Conservation (phyloP, 2,113 vertebrate species). For the Protobothrops flavoviridis region DNA sequence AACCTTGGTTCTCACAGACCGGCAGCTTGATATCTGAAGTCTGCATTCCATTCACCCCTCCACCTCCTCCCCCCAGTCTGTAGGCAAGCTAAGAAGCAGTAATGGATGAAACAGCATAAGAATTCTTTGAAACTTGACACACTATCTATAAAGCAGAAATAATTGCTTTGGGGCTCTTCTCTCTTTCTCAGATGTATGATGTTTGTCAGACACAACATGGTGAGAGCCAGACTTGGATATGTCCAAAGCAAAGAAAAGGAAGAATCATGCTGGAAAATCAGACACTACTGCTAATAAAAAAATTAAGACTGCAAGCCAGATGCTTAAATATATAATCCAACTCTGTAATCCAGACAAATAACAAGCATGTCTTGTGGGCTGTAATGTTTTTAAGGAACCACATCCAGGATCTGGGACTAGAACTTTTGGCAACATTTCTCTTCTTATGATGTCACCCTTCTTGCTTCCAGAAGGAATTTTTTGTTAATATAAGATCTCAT, state of each 20-base stretch:
- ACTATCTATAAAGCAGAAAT: constrained; percentile 1
- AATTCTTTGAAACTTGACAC: too few species aligned
- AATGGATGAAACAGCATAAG: too few species aligned
- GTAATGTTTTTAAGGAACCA: background rate
- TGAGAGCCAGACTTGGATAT: constrained; percentile 46
- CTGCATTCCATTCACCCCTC: too few species aligned
- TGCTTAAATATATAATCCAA: constrained; percentile 46
- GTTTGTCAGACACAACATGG: constrained; percentile 15
- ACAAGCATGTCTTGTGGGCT: background rate
- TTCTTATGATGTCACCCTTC: background rate
- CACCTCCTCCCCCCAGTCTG: too few species aligned
- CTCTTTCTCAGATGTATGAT: constrained; percentile 30
- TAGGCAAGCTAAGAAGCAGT: too few species aligned
- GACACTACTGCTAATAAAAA: constrained; percentile 57
- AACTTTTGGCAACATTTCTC: background rate
- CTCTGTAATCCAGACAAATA: constrained; percentile 42
- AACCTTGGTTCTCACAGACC: too few species aligned
- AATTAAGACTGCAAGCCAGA: constrained; percentile 29
- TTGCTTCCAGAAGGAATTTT: background rate
- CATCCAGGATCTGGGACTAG: background rate
- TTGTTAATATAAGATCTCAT: background rate
- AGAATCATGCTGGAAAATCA: constrained; percentile 63
- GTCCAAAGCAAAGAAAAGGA: constrained; percentile 43
- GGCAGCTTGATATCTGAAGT: too few species aligned
- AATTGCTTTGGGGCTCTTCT: background rate